These are phyloP conservation scores for Ornithorhynchus anatinus DNA, from an alignment of 2,113 vertebrate genomes.

Conservation along the genomic window DNA sequence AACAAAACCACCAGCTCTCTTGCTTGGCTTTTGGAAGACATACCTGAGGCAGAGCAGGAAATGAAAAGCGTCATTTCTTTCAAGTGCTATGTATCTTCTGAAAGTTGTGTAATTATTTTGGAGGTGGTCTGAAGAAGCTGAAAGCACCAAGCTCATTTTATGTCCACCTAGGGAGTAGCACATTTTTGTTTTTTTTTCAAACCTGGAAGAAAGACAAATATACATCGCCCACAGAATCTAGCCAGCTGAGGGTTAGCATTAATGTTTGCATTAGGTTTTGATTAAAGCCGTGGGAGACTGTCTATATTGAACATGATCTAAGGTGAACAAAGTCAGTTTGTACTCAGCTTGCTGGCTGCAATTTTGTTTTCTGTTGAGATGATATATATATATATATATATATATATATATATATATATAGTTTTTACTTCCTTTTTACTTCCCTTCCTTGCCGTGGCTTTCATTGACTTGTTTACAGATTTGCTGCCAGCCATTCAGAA, in stretches of 20 bases:
- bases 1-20: no score
- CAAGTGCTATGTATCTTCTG: neutral
- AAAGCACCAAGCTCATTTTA: neutral
- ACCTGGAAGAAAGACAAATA: neutral
- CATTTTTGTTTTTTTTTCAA: neutral
- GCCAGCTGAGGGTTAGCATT: neutral
- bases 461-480: no score
- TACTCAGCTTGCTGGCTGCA: neutral
- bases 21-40: no score
- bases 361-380: neutral
- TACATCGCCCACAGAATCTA: neutral
- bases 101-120: neutral
- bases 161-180: neutral
- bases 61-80: constrained; percentile 30
- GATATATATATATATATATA: neutral
- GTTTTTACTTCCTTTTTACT: no score
- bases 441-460: no score
- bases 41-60: neutral
- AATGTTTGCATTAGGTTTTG: neutral
- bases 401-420: no score
- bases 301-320: fast-evolving
- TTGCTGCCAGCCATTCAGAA: neutral
- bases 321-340: neutral
- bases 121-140: neutral
- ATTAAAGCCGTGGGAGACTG: neutral